These are phyloP conservation scores for Sycophila sp. DNA, from an alignment of 1,140 invertebrate species.

Conservation along the genomic window DNA sequence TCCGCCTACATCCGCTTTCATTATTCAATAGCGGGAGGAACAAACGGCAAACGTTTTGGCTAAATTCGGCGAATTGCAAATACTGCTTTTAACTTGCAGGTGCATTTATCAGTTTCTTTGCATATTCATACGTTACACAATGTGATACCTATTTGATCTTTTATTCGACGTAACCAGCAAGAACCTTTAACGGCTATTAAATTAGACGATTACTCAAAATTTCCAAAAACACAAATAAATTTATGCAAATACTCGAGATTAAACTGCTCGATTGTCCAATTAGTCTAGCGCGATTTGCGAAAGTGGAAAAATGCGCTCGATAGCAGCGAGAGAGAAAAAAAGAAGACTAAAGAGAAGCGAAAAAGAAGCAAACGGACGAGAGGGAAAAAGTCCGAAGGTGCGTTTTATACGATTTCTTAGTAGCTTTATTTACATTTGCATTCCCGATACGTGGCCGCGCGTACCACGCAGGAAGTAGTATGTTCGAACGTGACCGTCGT, in stretches of 20 bases:
- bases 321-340: background rate
- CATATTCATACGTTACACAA: background rate
- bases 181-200: too few relatives aligned
- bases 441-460: constrained; percentile 51
- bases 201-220: too few relatives aligned
- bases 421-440: constrained; percentile 56
- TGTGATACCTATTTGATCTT: background rate
- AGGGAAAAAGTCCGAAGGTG: constrained; percentile 29
- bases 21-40: background rate
- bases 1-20: background rate
- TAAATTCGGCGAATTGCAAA: constrained; percentile 9
- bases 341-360: background rate
- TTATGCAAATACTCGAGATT: background rate
- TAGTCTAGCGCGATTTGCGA: background rate
- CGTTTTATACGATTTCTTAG: constrained; percentile 44
- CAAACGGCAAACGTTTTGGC: background rate
- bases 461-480: constrained; percentile 53
- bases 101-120: background rate
- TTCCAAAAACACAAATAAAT: too few relatives aligned
- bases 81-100: background rate
- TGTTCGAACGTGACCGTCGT: constrained; percentile 57
- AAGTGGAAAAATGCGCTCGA: background rate
- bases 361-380: constrained; percentile 7
- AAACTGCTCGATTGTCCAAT: background rate
- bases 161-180: too few relatives aligned